Evolutionary conservation across 2,888 invertebrate genomes (phyloP).

Genomic region (Trichogramma dendrolimi): DNA sequence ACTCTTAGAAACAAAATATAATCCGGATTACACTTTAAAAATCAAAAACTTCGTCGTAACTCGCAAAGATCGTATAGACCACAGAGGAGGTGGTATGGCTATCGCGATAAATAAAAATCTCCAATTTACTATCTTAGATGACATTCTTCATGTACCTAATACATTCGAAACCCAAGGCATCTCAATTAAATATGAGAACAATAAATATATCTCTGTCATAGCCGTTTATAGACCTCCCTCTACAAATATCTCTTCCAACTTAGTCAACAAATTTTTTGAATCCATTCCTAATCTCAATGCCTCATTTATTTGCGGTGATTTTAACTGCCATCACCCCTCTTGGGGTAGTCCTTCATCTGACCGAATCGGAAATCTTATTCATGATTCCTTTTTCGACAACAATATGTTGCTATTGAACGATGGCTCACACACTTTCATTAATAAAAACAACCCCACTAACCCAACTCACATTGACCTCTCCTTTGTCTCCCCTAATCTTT

Average conservation of each 20-base stretch:
- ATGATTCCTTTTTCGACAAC: neutral
- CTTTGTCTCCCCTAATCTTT: conserved; percentile 12
- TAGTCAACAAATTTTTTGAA: conserved; percentile 1
- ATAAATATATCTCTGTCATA: too few species aligned
- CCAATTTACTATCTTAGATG: conserved; percentile 6
- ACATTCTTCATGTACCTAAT: too few species aligned
- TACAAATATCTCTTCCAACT: neutral
- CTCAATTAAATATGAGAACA: too few species aligned
- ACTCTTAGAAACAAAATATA: conserved; percentile 6
- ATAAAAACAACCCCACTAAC: neutral
- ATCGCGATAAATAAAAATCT: conserved; percentile 9
- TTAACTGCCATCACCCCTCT: conserved; percentile 21
- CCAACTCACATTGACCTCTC: conserved; percentile 16
- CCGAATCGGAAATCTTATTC: neutral
- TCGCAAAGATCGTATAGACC: conserved; percentile 3
- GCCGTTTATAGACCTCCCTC: too few species aligned
- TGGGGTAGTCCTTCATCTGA: conserved; percentile 19
- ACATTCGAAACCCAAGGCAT: too few species aligned
- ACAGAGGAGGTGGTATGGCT: conserved; percentile 11
- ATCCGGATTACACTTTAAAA: neutral
- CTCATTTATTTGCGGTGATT: conserved; percentile 14
- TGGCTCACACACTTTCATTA: conserved; percentile 15
- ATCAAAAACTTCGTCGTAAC: conserved; percentile 12
- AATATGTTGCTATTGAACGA: conserved; percentile 17
- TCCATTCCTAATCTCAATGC: neutral